Base-by-base conservation (phyloP, 2,888 invertebrate genomes). In the Drosophila subsilvestris region DNA sequence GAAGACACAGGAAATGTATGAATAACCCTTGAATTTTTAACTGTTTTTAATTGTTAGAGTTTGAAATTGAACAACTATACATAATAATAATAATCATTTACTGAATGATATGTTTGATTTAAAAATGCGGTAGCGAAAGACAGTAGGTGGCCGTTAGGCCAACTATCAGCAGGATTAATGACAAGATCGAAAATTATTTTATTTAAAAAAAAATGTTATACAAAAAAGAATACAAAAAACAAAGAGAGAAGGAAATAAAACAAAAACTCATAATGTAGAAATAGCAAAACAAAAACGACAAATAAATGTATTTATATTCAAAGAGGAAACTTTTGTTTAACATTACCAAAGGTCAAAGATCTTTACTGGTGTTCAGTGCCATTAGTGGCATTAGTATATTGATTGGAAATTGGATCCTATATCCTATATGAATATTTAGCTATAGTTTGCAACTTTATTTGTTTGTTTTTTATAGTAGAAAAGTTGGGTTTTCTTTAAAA, bases 261-360 rank as follows among this genome's bases (percentile, higher is more conserved):
- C 73, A 79, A 75, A 78, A 86, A 82, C 71, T 75, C 76, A 79
- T 83, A 84, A 74, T 80, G 79, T 84, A 89, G 84, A 74, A 72
- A 86, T 83, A 88, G 79, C 51, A 76, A 71, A 74, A 51, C 62
- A 44, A 74, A 81, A 83, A 85, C 78, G 90, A 89, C 90, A 89
- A 89, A 90, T 90, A 89, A 89, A 89, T 89, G 85, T 89, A 90
- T 89, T 89, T 89, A 89, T 89, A 88, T 82, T 88, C 78, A 68
- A 77, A 68, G 25, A 22, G 37, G 44, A 29, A 54, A 25, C 1
- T 2, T 18, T 7, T 7, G 48, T 48, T 10, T n/a, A 14, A 32
- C 9, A 18, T 45, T 32, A 1, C 1, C 0, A 51, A 2, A 7
- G 29, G 1, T 32, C 12, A 32, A 32, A 32, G 10, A 29, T 32